Conservation (phyloP, 2,797 vertebrate genomes). For the Scyliorhinus canicula region DNA sequence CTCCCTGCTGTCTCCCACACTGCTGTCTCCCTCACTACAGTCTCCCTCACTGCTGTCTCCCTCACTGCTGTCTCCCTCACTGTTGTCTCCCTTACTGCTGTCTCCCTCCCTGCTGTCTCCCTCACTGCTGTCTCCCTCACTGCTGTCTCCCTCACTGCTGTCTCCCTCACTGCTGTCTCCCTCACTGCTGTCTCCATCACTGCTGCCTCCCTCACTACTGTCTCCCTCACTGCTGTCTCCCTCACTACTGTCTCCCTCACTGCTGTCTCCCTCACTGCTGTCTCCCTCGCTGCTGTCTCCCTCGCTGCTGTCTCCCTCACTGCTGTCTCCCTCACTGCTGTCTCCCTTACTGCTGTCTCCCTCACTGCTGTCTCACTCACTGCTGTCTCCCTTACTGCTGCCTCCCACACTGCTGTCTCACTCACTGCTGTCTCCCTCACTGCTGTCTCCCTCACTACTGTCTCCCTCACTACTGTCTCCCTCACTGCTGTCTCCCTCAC, state of each 20-base stretch:
- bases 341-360: not conserved
- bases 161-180: not conserved
- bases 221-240: not conserved
- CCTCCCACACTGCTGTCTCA: too few species aligned
- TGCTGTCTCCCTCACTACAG: not conserved
- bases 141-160: too few species aligned
- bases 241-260: too few species aligned
- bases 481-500: not conserved
- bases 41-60: not conserved
- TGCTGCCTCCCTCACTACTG: not conserved
- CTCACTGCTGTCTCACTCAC: not conserved
- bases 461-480: not conserved
- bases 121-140: too few species aligned
- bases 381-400: not conserved
- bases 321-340: not conserved
- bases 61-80: not conserved
- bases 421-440: too few species aligned
- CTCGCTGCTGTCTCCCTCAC: too few species aligned
- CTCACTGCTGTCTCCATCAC: not conserved
- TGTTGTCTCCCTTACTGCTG: too few species aligned
- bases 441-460: too few species aligned
- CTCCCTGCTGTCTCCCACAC: not conserved
- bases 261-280: too few species aligned
- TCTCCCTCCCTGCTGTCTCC: too few species aligned
- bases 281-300: too few species aligned